phyloP scores from a whole-genome alignment of 2,888 invertebrate species.

The Brenthis ino region DNA sequence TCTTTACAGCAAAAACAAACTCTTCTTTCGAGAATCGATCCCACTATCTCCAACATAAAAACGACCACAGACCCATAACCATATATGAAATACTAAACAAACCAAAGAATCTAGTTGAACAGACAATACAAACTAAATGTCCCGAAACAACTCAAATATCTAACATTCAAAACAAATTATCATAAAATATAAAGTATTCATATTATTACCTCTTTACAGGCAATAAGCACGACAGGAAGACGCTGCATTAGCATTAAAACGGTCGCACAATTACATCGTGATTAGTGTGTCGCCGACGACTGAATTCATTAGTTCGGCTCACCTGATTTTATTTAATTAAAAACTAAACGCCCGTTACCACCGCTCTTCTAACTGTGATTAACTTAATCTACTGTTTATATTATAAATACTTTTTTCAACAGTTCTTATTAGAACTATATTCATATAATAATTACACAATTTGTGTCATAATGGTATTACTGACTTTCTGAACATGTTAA shows the following conservation, averaged over 20 bases:
- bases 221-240: conserved; percentile 47
- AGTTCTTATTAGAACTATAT: too few species aligned
- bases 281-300: conserved; percentile 76
- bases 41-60: too few species aligned
- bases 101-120: too few species aligned
- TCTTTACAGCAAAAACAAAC: too few species aligned
- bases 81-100: too few species aligned
- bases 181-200: conserved; percentile 10
- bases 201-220: conserved; percentile 8
- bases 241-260: conserved; percentile 69
- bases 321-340: conserved; percentile 82
- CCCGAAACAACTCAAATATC: neutral
- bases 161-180: neutral
- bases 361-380: conserved; percentile 20
- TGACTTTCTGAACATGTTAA: too few species aligned
- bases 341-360: conserved; percentile 32
- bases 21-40: too few species aligned
- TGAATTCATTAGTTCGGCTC: conserved; percentile 82
- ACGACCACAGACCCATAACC: too few species aligned
- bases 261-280: conserved; percentile 77
- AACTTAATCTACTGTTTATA: conserved; percentile 6
- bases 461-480: too few species aligned
- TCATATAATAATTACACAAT: too few species aligned
- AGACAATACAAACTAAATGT: neutral
- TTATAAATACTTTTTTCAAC: neutral